phyloP scores from a whole-genome alignment of 2,888 invertebrate genomes.

The Pediacus dermestoides region DNA sequence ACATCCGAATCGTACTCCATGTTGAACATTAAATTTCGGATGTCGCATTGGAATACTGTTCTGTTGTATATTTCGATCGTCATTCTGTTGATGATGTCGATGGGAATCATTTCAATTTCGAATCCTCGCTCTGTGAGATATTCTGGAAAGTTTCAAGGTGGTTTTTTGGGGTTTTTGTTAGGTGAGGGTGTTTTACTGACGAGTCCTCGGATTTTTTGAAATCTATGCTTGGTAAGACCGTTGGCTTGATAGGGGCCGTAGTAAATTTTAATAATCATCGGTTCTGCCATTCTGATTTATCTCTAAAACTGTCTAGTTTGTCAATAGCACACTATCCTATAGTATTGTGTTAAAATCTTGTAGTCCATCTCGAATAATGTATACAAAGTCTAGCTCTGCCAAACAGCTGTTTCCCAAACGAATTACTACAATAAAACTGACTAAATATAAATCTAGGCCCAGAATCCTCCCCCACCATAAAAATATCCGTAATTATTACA shows the following conservation, averaged over 20 bases:
- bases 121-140: neutral
- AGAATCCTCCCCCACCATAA: slow-evolving; percentile 41
- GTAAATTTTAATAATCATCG: slow-evolving; percentile 30
- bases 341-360: no score
- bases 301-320: no score
- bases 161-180: no score
- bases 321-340: no score
- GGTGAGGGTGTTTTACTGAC: slow-evolving; percentile 27
- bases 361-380: no score
- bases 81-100: slow-evolving; percentile 36
- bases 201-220: slow-evolving; percentile 38
- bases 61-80: slow-evolving; percentile 37
- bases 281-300: slow-evolving; percentile 9
- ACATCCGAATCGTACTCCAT: slow-evolving; percentile 35
- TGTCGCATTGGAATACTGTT: slow-evolving; percentile 40
- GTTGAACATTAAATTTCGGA: slow-evolving; percentile 40
- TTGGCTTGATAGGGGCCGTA: slow-evolving; percentile 43
- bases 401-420: slow-evolving; percentile 37
- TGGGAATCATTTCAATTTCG: slow-evolving; percentile 36
- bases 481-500: slow-evolving; percentile 39
- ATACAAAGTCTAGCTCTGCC: no score
- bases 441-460: slow-evolving; percentile 46
- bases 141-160: neutral
- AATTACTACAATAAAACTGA: slow-evolving; percentile 39
- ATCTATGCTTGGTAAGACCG: slow-evolving; percentile 40